Conservation (phyloP, 2,888 invertebrate genomes). For the Phragmatobia fuliginosa region DNA sequence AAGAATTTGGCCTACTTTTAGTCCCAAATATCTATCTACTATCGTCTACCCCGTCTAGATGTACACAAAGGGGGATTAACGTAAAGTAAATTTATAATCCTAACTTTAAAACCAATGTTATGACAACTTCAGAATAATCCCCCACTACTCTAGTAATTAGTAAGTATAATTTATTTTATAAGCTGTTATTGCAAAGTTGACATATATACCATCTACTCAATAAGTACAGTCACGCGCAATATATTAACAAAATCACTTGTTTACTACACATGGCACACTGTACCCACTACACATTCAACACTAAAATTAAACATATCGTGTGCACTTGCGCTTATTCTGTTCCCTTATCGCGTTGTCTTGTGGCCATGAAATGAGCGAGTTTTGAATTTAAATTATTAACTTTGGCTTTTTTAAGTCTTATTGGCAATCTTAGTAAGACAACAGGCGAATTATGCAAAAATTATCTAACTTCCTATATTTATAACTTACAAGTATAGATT, state of each 20-base stretch:
- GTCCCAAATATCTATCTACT: neutral
- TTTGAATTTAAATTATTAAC: neutral
- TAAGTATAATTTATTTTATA: constrained; percentile 1
- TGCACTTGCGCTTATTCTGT: constrained; percentile 22
- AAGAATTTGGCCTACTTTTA: neutral
- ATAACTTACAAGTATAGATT: too few species aligned
- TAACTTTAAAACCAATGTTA: neutral
- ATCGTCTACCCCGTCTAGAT: neutral
- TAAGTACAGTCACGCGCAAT: neutral
- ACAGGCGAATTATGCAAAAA: too few species aligned
- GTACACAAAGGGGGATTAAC: neutral
- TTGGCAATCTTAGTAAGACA: too few species aligned
- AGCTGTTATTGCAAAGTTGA: neutral
- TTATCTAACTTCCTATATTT: too few species aligned
- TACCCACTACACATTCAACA: constrained; percentile 15
- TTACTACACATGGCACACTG: constrained; percentile 26
- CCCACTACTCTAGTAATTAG: neutral
- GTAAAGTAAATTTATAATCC: neutral
- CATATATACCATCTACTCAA: neutral
- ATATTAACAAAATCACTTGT: constrained; percentile 42
- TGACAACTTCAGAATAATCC: neutral
- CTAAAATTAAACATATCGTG: constrained; percentile 31
- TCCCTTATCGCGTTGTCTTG: constrained; percentile 11
- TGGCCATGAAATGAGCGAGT: constrained; percentile 19
- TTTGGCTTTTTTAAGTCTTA: too few species aligned